Evolutionary conservation across 2,113 vertebrate species (phyloP).

Genomic region (Burhinus bistriatus): DNA sequence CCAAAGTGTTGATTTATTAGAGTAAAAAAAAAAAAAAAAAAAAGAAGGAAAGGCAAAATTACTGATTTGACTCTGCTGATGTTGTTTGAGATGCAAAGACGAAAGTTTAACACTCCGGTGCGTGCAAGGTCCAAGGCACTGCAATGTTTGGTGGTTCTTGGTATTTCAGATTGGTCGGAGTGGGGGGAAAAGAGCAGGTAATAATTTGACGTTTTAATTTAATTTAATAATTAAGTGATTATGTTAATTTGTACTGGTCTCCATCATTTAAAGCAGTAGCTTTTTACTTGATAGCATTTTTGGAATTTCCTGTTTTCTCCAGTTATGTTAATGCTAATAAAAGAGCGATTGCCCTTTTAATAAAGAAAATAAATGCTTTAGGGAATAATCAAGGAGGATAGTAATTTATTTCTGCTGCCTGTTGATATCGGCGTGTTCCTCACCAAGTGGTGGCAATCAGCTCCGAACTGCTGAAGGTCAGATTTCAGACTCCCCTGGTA

Average conservation of each 20-base stretch:
- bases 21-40: too few relatives aligned
- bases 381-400: background rate
- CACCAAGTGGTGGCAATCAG: background rate
- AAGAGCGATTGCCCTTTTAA: background rate
- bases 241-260: background rate
- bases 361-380: background rate
- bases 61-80: background rate
- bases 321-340: background rate
- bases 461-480: background rate
- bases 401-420: background rate
- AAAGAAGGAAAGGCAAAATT: background rate
- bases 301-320: background rate
- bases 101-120: rapidly evolving
- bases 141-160: background rate
- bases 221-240: background rate
- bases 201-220: background rate
- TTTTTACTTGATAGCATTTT: background rate
- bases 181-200: background rate
- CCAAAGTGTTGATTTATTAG: too few relatives aligned
- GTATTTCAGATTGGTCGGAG: background rate
- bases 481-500: background rate
- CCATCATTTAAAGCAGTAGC: background rate
- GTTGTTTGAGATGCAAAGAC: background rate
- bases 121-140: background rate
- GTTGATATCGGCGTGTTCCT: background rate